Evolutionary conservation across 2,797 vertebrate species (phyloP), one percentile per base, ranked within the genome.

Genomic region (Lagorchestes hirsutus): DNA sequence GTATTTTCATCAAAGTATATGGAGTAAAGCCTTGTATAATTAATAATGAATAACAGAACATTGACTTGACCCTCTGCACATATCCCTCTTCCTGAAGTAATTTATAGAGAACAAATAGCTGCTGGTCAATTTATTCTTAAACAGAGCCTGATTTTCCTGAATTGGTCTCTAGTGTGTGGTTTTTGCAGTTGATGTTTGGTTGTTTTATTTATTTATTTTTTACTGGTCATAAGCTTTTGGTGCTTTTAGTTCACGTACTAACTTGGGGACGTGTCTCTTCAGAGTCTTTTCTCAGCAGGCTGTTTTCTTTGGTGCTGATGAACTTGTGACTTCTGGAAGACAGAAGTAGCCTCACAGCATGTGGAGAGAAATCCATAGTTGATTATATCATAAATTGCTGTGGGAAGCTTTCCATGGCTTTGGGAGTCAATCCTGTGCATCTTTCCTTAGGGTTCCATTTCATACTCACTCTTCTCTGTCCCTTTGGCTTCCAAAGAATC

Each of bases 351-450:
- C 62, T 8, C 34, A 16, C 22, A n/a, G n/a, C 14, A 40, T 16
- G n/a, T 2, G 34, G 34, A 74, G 13, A 74, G 34, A 74, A n/a
- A 74, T n/a, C 16, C 16, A 40, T 1, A 74, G 5, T 18, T n/a
- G 14, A 12, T 22, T 91, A 55, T 34, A 1, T 92, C 93, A 50
- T 34, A 34, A 59, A 91, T 94, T 95, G 82, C 93, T 1, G 0
- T 87, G 9, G 93, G 90, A 95, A 96, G 94, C 34, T 58, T 10
- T 56, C 22, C 40, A 54, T 62, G 97, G 94, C 57, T 62, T 92
- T 96, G 92, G 90, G 92, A 95, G 93, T 91, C 87, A 46, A 0
- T 56, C 9, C 55, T 50, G 22, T 94, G 87, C 94, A 92, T 74
- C 67, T 74, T 74, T 40, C 24, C 29, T 92, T 93, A 90, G 57